Base-by-base conservation (phyloP, 2,113 vertebrate genomes). In the Nibea coibor region DNA sequence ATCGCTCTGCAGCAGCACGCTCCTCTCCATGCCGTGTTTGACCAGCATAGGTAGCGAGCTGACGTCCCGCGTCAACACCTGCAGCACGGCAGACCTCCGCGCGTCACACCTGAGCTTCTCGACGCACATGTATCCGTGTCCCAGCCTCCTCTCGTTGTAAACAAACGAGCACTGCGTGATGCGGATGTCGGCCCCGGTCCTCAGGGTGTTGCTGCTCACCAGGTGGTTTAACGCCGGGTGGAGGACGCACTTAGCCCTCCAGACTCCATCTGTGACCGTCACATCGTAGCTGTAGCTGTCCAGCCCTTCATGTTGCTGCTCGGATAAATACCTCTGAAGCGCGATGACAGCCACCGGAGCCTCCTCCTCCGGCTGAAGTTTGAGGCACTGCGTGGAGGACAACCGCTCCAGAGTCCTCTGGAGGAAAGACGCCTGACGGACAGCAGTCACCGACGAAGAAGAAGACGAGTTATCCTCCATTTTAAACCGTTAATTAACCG, bases 91-190 rank as follows among this genome's bases (percentile, higher is more conserved):
- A 0, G 88, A 83, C 1, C 31, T 12, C 11, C 39, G 61, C 0
- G 54, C 43, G 0, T 6, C 88, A 68, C 88, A 86, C 4, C 88
- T 72, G 31, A 96, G 64, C 26, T 66, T 67, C 28, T 97, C 95
- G 1, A 97, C 69, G 68, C 95, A 95, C 1, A 96, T 79, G 53
- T 94, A 96, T 0, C 95, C 96, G 6, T 87, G 84, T 24, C 89
- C 84, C 64, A 97, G 56, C 1, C 89, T 94, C 81, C 76, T 95
- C 91, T 97, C 96, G 0, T 95, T 93, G 86, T 96, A 96, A 39
- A 95, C 84, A 79, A 93, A 96, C 0, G 95, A 96, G 74, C 96
- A 95, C 82, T 90, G 93, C 9, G 50, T 88, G 66, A 97, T 82
- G 63, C 26, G 74, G 42, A 96, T 51, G 28, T 93, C 88, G 8